Conservation (phyloP, 2,888 invertebrate species). For the Elegia similella region DNA sequence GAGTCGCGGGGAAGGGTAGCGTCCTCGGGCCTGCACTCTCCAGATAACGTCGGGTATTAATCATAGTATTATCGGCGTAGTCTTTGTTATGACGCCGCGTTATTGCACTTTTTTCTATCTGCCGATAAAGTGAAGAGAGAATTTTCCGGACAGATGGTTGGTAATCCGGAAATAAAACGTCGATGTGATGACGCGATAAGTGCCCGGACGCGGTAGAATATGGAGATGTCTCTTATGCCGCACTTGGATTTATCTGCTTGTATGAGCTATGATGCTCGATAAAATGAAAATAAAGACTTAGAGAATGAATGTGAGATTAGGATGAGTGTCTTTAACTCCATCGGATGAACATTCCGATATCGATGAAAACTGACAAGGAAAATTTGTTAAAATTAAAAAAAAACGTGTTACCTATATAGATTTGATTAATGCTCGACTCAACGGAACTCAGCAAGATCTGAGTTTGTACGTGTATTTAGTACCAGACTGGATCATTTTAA, state of each 20-base stretch:
- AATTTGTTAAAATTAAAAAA: too few species aligned
- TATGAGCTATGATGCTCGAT: neutral
- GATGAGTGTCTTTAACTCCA: too few species aligned
- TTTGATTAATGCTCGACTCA: too few species aligned
- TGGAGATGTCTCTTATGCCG: slow-evolving; percentile 28
- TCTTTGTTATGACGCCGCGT: slow-evolving; percentile 80
- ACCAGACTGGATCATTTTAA: too few species aligned
- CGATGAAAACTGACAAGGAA: too few species aligned
- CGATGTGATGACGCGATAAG: slow-evolving; percentile 42
- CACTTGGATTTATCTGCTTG: neutral
- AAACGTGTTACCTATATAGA: too few species aligned
- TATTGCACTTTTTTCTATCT: slow-evolving; percentile 80
- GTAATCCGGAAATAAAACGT: slow-evolving; percentile 54
- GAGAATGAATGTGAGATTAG: too few species aligned
- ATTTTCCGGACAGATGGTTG: slow-evolving; percentile 81
- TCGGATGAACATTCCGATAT: too few species aligned
- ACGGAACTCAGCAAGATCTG: too few species aligned
- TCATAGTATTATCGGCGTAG: slow-evolving; percentile 79
- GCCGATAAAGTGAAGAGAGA: slow-evolving; percentile 75
- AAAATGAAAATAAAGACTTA: neutral
- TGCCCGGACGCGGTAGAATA: slow-evolving; percentile 38
- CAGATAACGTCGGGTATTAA: slow-evolving; percentile 80
- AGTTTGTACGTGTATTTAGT: too few species aligned
- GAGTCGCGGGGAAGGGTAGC: slow-evolving; percentile 38
- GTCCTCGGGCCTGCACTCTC: slow-evolving; percentile 74